Base-by-base conservation (phyloP, 2,797 vertebrate species). In the Sciurus vulgaris region DNA sequence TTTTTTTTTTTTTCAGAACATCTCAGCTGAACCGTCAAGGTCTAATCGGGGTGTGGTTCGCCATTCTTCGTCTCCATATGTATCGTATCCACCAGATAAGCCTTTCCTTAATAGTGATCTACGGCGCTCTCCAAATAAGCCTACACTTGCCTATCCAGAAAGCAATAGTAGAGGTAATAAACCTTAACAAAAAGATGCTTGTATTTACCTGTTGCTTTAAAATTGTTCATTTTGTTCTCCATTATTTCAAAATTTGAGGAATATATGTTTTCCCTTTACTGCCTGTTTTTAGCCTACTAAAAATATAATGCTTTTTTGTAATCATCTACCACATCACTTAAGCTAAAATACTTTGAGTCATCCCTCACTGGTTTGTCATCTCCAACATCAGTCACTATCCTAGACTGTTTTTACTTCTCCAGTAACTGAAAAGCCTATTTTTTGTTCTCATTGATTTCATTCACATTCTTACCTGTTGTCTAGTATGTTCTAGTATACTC, bases 121-220 rank as follows among this genome's bases (percentile, higher is more conserved):
- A 76, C 97, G 95, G 13, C 96, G 98, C 9, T 97, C 98, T 35
- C 98, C 98, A 0, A 82, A 54, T 94, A 98, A 98, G 94, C 98
- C 99, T 73, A 98, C 98, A 12, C 98, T 98, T 97, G 99, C 99
- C 0, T 99, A 99, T 97, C 99, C 99, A 59, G 99, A 99, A 98
- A 99, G 99, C 98, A 99, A 98, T 97, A 99, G 99, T 93, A 98
- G 98, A 99, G 99, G 99, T 99, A 98, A 97, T 13, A 33, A 86
- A 85, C 24, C 22, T 73, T 83, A 61, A 67, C 17, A 74, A 38
- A 86, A 30, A 83, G 28, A 63, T 88, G 20, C 83, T 17, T 63
- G 2, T 72, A 30, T 79, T 94, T 86, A n/a, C 13, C 61, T 17
- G 26, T 20, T 86, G 35, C 20, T 86, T 88, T 89, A 85, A 89